These are phyloP conservation scores for Helicoverpa armigera DNA, from an alignment of 1,140 invertebrate species.

Conservation along the genomic window DNA sequence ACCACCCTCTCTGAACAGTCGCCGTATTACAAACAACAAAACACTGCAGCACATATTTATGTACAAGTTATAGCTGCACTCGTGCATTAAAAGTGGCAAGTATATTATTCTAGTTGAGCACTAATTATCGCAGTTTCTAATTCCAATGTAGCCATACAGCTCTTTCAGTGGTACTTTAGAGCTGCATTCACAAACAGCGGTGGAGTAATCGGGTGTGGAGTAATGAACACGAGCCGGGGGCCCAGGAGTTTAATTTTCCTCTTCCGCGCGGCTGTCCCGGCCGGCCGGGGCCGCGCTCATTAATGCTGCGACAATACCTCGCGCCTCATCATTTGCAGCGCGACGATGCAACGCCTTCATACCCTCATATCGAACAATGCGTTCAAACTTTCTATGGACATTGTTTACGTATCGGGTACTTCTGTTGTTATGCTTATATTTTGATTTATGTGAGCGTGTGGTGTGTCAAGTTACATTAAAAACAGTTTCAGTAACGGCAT, in stretches of 20 bases:
- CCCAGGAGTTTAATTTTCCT: constrained; percentile 86
- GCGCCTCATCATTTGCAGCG: constrained; percentile 77
- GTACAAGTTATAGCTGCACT: constrained; percentile 27
- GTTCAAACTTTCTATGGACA: constrained; percentile 42
- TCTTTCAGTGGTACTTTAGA: constrained; percentile 70
- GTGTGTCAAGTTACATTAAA: background rate
- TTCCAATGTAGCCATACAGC: constrained; percentile 58
- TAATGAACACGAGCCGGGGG: constrained; percentile 82
- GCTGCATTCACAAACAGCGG: constrained; percentile 76
- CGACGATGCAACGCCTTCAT: constrained; percentile 52
- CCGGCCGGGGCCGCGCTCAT: constrained; percentile 74
- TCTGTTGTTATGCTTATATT: constrained; percentile 17
- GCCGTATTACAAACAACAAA: constrained; percentile 39
- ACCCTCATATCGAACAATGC: constrained; percentile 45
- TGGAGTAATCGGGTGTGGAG: constrained; percentile 80
- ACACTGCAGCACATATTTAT: constrained; percentile 37
- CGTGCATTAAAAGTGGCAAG: constrained; percentile 20
- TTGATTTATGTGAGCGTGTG: background rate
- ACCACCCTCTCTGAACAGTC: constrained; percentile 24
- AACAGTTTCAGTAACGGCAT: background rate
- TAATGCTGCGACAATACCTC: constrained; percentile 83
- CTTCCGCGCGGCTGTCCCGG: constrained; percentile 80
- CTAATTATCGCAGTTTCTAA: constrained; percentile 67
- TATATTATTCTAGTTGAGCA: constrained; percentile 47
- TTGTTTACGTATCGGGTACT: constrained; percentile 48